Percentiles rank a stretch among this genome's conserved stretches.
Conservation (phyloP, 2,797 vertebrate species). For the Enteromius treurensis region DNA sequence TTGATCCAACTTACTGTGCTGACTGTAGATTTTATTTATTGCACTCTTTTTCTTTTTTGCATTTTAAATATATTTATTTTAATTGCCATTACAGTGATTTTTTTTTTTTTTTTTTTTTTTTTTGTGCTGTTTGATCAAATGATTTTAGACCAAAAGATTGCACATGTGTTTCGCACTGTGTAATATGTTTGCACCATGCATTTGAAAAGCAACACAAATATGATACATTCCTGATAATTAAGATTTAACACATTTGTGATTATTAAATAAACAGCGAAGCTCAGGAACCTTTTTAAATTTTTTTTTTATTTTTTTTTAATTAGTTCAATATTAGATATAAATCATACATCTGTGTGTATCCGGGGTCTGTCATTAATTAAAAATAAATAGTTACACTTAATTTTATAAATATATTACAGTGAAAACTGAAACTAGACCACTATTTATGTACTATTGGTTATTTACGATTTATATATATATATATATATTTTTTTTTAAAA, state of each 20-base stretch:
- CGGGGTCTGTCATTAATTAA: background rate
- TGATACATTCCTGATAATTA: background rate
- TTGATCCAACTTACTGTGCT: background rate
- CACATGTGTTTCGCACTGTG: background rate
- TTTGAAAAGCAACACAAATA: background rate
- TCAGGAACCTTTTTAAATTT: background rate
- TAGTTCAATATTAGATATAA: background rate
- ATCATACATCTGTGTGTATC: background rate
- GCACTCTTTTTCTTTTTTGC: background rate
- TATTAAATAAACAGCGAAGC: background rate
- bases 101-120: background rate
- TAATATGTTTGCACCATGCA: background rate
- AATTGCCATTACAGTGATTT: background rate
- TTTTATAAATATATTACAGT: background rate
- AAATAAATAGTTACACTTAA: background rate
- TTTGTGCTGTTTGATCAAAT: background rate
- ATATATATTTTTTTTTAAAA: background rate
- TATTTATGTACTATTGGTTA: background rate
- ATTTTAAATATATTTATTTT: background rate
- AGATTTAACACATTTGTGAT: background rate
- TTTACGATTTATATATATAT: background rate
- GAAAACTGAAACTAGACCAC: background rate
- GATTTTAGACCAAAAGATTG: background rate
- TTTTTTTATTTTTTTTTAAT: accelerated
- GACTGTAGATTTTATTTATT: background rate